Conservation (phyloP, 2,888 invertebrate species). For the Pterostichus niger region DNA sequence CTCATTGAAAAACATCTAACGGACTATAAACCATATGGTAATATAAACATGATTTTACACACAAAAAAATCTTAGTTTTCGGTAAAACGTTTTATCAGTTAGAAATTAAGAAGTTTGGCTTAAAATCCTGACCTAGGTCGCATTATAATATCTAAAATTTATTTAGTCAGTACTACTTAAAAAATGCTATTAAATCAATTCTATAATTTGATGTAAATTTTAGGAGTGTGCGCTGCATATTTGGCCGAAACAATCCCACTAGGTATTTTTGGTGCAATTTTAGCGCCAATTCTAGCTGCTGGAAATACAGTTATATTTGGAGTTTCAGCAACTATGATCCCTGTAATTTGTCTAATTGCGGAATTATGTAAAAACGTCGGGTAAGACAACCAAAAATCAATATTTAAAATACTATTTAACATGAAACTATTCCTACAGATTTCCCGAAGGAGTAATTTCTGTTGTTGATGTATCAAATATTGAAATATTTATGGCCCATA, state of each 20-base stretch:
- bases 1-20: slow-evolving; percentile 74
- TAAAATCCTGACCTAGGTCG: too few relatives aligned
- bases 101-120: background rate
- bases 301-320: slow-evolving; percentile 78
- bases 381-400: slow-evolving; percentile 70
- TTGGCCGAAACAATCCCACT: slow-evolving; percentile 77
- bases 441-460: slow-evolving; percentile 71
- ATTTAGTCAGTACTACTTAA: too few relatives aligned
- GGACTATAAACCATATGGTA: slow-evolving; percentile 76
- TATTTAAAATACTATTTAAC: slow-evolving; percentile 32
- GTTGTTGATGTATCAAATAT: slow-evolving; percentile 3
- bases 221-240: slow-evolving; percentile 75
- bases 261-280: slow-evolving; percentile 76
- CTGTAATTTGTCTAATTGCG: slow-evolving; percentile 76
- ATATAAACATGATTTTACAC: slow-evolving; percentile 35
- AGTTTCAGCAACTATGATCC: slow-evolving; percentile 75
- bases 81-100: too few relatives aligned
- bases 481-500: slow-evolving; percentile 35
- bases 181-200: too few relatives aligned
- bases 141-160: too few relatives aligned
- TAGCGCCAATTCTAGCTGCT: slow-evolving; percentile 78
- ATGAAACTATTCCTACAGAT: slow-evolving; percentile 68
- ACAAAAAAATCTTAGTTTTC: too few relatives aligned
- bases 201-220: slow-evolving; percentile 37
- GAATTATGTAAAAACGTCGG: slow-evolving; percentile 78